Evolutionary conservation across 2,797 vertebrate genomes (phyloP), one percentile per base, ranked within the genome.

Genomic region (Notolabrus celidotus): DNA sequence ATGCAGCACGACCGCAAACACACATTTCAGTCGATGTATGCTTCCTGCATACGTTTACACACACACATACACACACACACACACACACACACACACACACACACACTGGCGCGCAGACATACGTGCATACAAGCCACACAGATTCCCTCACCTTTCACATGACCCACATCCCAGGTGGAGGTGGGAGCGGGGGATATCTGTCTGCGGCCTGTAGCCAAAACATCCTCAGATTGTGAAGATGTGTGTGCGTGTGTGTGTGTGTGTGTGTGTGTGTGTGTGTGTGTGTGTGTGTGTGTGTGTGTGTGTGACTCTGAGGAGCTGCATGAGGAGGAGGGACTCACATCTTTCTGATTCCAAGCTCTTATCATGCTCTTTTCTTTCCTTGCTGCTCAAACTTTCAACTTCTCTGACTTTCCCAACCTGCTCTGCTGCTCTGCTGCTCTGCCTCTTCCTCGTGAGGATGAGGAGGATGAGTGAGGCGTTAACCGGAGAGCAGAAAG

Each of bases 1-100:
- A 88, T 77, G 77, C 64, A 14, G 16, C 34, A 14, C 66, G 60
- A 73, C 70, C 72, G 66, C 80, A 85, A 74, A 86, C 78, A 75
- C 71, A 77, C 78, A 38, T 67, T 86, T 80, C 55, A 82, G 81
- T 74, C 74, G 77, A 83, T 61, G 79, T 59, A 60, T 51, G 65
- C 55, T 73, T 31, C 53, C 53, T 54, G 31, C 34, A 23, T 6
- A 3, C 7, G 47, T 19, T 22, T 43, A 22, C 52, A 17, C n/a
- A 41, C 47, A 53, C 66, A 56, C 56, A 41, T 47, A 59, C 72
- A 45, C 57, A 52, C 54, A 39, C 29, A 41, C 50, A 65, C 71
- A 65, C 45, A 29, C 47, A 47, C 11, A 49, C 43, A 62, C 59
- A 51, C 22, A 51, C 60, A 47, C 42, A 56, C 41, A 25, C 22